These are phyloP conservation scores for Petromus typicus DNA, from an alignment of 2,113 vertebrate genomes.

Conservation along the genomic window DNA sequence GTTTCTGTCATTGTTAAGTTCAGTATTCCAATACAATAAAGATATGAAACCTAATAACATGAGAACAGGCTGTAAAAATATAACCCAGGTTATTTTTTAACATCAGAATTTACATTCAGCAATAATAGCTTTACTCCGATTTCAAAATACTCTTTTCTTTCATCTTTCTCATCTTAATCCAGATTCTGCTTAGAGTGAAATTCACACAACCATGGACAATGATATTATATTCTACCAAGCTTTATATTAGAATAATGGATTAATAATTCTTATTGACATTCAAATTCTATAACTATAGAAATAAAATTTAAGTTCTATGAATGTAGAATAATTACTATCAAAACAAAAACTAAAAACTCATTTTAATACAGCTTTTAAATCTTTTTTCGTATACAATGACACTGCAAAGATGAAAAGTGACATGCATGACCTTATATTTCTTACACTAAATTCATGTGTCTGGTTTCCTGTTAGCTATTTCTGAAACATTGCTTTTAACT, in stretches of 20 bases:
- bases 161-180: background rate
- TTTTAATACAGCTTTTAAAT: background rate
- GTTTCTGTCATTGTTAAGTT: background rate
- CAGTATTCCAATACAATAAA: background rate
- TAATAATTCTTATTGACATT: background rate
- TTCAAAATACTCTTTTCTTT: background rate
- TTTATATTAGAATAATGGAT: background rate
- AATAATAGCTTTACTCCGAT: background rate
- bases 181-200: background rate
- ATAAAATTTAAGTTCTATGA: background rate
- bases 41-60: slow-evolving; percentile 4
- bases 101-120: background rate
- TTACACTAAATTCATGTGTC: background rate
- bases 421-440: background rate
- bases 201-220: background rate
- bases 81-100: background rate
- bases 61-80: background rate
- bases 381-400: background rate
- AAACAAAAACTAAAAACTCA: background rate
- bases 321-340: background rate
- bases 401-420: background rate
- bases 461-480: background rate
- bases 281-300: background rate
- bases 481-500: background rate
- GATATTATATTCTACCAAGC: background rate